These are phyloP conservation scores for Caenorhabditis sp. DNA, from an alignment of 2,888 invertebrate species.

Conservation along the genomic window DNA sequence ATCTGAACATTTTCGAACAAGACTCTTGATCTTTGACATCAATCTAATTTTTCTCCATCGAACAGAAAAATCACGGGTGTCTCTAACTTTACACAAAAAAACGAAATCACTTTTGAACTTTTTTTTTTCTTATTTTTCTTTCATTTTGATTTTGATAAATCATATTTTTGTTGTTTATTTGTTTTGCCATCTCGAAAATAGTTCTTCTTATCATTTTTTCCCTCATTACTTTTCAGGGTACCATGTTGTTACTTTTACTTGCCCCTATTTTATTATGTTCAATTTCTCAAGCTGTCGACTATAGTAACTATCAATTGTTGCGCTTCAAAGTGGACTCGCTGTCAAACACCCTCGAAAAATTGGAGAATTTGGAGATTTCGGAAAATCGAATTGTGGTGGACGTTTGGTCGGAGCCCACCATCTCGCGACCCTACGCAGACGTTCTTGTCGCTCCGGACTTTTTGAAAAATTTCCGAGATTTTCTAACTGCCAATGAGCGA, in stretches of 20 bases:
- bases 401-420: slow-evolving; percentile 62
- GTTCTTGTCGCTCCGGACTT: slow-evolving; percentile 62
- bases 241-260: not conserved
- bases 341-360: slow-evolving; percentile 23
- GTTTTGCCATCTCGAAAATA: not conserved
- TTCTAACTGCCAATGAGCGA: slow-evolving; percentile 9
- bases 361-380: no score
- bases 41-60: no score
- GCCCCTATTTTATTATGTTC: not conserved
- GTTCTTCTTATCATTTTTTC: not conserved
- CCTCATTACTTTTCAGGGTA: no score
- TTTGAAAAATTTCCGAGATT: slow-evolving; percentile 8
- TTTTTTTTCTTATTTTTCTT: no score
- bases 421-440: slow-evolving; percentile 43
- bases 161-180: not conserved
- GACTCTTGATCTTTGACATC: no score
- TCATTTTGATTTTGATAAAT: not conserved
- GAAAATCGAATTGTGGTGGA: slow-evolving; percentile 38
- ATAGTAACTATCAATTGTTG: slow-evolving; percentile 3
- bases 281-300: not conserved
- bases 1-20: no score
- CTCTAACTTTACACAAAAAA: no score
- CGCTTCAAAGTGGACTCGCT: slow-evolving; percentile 28
- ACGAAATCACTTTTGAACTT: no score
- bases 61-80: no score